Base-by-base conservation (phyloP, 2,113 vertebrate species). In the Laterallus jamaicensis region DNA sequence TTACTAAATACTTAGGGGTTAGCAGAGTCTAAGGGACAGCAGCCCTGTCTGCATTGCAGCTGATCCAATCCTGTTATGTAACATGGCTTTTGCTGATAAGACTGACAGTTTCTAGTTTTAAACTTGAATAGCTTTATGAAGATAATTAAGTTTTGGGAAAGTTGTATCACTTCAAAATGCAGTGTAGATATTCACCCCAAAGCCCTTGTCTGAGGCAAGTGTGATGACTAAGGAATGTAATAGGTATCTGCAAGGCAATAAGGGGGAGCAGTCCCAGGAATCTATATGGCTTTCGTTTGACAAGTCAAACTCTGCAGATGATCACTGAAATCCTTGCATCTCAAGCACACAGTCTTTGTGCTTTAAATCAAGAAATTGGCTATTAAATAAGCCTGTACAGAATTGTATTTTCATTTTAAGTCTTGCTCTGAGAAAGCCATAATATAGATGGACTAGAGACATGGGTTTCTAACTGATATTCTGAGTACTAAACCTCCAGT, bases 1-100 rank as follows among this genome's bases (percentile, higher is more conserved):
- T 1, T 0, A 28, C 56, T 71, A 47, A 73, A 37, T 11, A n/a
- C 84, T 84, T 77, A 58, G 52, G 70, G 62, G 58, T 86, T 42
- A 58, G 52, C 9, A 4, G 69, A 74, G 40, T 52, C 25, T 62
- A 63, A 50, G 37, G 60, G 86, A 5, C 21, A 1, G 1, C 40
- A 31, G 75, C 49, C 16, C 47, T 47, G 19, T 28, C 40, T 56
- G 12, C 24, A 25, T 6, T 82, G 77, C 68, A 74, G 44, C 37
- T 77, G 47, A 67, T 28, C 64, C 18, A 63, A 59, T 55, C 47
- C 49, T 71, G 17, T 74, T 92, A 76, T 19, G 14, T 88, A 92
- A 80, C 29, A 20, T 31, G 29, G 32, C 85, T 83, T 95, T 84
- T 95, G 90, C 81, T 96, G 94, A 90, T 93, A 86, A 94, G 68